These are phyloP conservation scores for Ooceraea biroi DNA, from an alignment of 1,140 invertebrate species.

Conservation along the genomic window DNA sequence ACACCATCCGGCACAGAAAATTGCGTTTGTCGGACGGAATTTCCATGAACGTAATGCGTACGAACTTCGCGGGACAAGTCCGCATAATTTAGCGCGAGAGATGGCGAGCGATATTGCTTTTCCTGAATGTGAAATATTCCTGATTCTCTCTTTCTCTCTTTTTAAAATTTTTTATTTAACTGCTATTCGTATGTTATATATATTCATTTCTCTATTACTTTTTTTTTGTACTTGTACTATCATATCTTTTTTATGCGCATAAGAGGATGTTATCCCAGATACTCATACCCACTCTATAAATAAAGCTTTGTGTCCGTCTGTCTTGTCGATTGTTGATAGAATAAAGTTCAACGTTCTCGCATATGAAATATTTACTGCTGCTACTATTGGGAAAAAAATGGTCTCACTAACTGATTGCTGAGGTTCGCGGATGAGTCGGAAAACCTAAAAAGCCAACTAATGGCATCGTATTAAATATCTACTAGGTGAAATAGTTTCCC, in stretches of 20 bases:
- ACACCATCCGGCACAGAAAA: slow-evolving; percentile 43
- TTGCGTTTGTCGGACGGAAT: slow-evolving; percentile 49
- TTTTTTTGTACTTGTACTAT: no score
- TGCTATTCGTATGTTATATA: no score
- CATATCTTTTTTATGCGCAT: no score
- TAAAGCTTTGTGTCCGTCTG: no score
- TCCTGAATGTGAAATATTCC: neutral
- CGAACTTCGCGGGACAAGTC: slow-evolving; percentile 37
- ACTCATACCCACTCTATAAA: no score
- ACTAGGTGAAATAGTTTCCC: neutral
- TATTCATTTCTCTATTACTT: no score
- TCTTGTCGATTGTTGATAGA: slow-evolving; percentile 11
- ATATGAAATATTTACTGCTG: slow-evolving; percentile 49
- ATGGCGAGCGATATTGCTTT: slow-evolving; percentile 49
- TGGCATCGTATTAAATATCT: neutral
- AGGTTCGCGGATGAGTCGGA: neutral
- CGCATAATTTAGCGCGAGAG: slow-evolving; percentile 54
- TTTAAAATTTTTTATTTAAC: no score
- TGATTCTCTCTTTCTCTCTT: neutral
- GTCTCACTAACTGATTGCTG: neutral
- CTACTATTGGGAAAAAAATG: neutral
- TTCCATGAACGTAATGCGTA: slow-evolving; percentile 34
- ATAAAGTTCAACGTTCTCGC: slow-evolving; percentile 15
- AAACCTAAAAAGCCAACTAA: slow-evolving; percentile 12
- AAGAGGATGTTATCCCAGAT: no score